phyloP scores from a whole-genome alignment of 2,888 invertebrate genomes.

The Drosophila leonis region DNA sequence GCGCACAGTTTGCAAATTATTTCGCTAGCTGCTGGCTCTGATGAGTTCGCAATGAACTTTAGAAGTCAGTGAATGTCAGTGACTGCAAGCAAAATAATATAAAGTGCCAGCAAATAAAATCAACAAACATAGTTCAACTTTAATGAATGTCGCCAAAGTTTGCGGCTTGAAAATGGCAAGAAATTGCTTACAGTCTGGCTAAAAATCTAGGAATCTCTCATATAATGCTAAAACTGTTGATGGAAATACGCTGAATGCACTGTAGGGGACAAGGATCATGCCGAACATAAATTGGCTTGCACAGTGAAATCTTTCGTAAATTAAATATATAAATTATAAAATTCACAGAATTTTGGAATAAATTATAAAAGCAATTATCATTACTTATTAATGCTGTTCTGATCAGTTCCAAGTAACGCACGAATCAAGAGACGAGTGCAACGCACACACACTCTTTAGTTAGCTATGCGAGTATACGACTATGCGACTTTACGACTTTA shows the following conservation, averaged over 20 bases:
- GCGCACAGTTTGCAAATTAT: slow-evolving; percentile 61
- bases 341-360: slow-evolving; percentile 6
- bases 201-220: slow-evolving; percentile 6
- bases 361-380: slow-evolving; percentile 17
- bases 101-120: slow-evolving; percentile 25
- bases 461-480: slow-evolving; percentile 28
- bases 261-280: not conserved
- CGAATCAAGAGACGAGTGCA: slow-evolving; percentile 72
- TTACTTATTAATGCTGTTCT: slow-evolving; percentile 45
- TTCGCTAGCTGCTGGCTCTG: slow-evolving; percentile 48
- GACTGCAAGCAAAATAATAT: slow-evolving; percentile 31
- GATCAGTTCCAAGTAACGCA: slow-evolving; percentile 63
- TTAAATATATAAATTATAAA: not conserved
- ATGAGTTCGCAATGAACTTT: slow-evolving; percentile 62
- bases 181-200: slow-evolving; percentile 32
- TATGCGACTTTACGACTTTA: slow-evolving; percentile 40
- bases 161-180: slow-evolving; percentile 19
- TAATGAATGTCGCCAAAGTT: slow-evolving; percentile 56
- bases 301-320: not conserved
- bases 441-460: slow-evolving; percentile 70
- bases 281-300: not conserved
- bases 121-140: slow-evolving; percentile 52
- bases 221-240: not conserved
- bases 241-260: not conserved
- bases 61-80: slow-evolving; percentile 59